phyloP scores from a whole-genome alignment of 2,888 invertebrate species.

The Dasypolia templi region DNA sequence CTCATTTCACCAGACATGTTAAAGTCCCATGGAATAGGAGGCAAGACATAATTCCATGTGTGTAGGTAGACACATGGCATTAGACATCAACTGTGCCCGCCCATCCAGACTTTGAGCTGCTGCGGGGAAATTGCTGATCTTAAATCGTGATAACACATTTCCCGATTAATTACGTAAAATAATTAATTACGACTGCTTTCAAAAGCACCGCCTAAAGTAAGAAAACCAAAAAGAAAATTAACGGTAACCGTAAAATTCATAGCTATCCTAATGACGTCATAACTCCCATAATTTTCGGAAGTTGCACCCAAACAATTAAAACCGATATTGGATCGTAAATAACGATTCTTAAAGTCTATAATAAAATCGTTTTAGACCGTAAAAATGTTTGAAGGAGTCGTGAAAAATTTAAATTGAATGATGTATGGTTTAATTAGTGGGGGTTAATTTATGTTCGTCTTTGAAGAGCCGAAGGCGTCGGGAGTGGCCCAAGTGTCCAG shows the following conservation, averaged over 20 bases:
- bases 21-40: too few species aligned
- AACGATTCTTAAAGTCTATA: constrained; percentile 52
- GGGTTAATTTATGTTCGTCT: constrained; percentile 75
- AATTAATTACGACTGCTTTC: not conserved
- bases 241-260: constrained; percentile 7
- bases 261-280: constrained; percentile 33
- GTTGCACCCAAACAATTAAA: constrained; percentile 51
- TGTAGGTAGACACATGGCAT: too few species aligned
- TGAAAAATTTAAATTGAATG: constrained; percentile 73
- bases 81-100: too few species aligned
- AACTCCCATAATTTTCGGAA: constrained; percentile 40
- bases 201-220: not conserved
- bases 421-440: constrained; percentile 77
- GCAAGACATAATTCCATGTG: too few species aligned
- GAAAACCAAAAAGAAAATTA: not conserved
- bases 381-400: constrained; percentile 74
- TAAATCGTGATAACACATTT: too few species aligned
- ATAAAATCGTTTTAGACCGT: constrained; percentile 57
- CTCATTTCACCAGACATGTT: not conserved
- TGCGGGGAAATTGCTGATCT: too few species aligned
- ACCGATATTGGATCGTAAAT: constrained; percentile 57
- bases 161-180: too few species aligned
- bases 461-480: constrained; percentile 67
- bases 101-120: too few species aligned
- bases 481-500: constrained; percentile 54